Percentiles rank a stretch among this genome's conserved stretches.
Conservation (phyloP, 2,888 invertebrate species). For the Heliconius hortense region DNA sequence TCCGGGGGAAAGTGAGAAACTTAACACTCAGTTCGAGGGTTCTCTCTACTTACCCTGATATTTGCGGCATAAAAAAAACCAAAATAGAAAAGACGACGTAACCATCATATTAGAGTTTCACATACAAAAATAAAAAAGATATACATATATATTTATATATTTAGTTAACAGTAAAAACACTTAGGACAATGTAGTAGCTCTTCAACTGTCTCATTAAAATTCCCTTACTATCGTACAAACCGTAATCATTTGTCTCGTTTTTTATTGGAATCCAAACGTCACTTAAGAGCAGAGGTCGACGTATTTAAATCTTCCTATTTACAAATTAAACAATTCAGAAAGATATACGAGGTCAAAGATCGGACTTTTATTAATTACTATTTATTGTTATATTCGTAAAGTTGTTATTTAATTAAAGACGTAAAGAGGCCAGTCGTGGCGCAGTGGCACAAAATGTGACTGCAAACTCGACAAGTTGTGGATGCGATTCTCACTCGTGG, state of each 20-base stretch:
- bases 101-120: not conserved
- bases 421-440: no score
- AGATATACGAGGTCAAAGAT: conserved; percentile 17
- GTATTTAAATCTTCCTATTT: conserved; percentile 24
- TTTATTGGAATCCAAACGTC: conserved; percentile 23
- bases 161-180: not conserved
- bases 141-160: not conserved
- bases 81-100: no score
- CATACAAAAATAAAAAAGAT: not conserved
- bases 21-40: no score
- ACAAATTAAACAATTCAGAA: conserved; percentile 18
- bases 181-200: not conserved
- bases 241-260: conserved; percentile 26
- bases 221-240: conserved; percentile 11
- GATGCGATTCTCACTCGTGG: no score
- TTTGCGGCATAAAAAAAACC: no score
- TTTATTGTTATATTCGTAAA: not conserved
- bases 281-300: conserved; percentile 16
- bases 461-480: no score
- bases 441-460: no score
- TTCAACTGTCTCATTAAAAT: conserved; percentile 23
- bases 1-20: no score
- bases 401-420: not conserved
- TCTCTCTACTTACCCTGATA: no score
- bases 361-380: not conserved